Percentiles rank a stretch among this genome's conserved stretches.
These are phyloP conservation scores for Trochalopteron elliotii DNA, from an alignment of 2,113 vertebrate species.

Conservation along the genomic window DNA sequence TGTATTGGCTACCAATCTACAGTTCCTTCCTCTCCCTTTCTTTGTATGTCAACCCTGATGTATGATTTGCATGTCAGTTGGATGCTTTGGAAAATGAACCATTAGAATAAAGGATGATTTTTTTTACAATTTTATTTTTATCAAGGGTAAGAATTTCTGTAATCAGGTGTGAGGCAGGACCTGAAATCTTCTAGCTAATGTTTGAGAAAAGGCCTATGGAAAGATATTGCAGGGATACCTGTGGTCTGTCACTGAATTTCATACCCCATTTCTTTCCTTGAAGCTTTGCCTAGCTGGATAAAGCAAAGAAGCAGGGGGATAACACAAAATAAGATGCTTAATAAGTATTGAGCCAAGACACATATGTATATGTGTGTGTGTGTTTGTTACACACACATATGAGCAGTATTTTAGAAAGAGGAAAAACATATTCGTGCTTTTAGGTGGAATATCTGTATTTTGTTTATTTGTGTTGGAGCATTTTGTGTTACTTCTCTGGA, in stretches of 20 bases:
- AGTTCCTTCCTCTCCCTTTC: not conserved
- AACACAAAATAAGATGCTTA: not conserved
- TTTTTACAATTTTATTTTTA: not conserved
- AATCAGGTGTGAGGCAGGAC: not conserved
- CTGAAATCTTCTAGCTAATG: not conserved
- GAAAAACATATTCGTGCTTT: not conserved
- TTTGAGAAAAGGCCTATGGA: not conserved
- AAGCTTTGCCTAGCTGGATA: not conserved
- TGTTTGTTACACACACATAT: not conserved
- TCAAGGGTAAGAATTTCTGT: not conserved
- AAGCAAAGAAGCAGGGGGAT: not conserved
- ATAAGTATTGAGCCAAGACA: not conserved
- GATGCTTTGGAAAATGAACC: not conserved
- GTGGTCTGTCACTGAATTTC: not conserved
- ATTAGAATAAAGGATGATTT: not conserved
- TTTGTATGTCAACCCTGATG: not conserved
- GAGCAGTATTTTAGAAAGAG: not conserved
- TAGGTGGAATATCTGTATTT: not conserved
- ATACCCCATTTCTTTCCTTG: not conserved
- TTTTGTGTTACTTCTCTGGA: slow-evolving; percentile 5
- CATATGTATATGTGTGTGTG: not conserved
- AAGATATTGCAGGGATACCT: not conserved
- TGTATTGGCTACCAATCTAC: not conserved
- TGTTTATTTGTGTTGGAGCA: not conserved
- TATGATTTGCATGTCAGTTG: fast-evolving